Percentiles rank a stretch among this genome's conserved stretches.
phyloP scores from a whole-genome alignment of 2,888 invertebrate species.

The Protodeltote pygarga region DNA sequence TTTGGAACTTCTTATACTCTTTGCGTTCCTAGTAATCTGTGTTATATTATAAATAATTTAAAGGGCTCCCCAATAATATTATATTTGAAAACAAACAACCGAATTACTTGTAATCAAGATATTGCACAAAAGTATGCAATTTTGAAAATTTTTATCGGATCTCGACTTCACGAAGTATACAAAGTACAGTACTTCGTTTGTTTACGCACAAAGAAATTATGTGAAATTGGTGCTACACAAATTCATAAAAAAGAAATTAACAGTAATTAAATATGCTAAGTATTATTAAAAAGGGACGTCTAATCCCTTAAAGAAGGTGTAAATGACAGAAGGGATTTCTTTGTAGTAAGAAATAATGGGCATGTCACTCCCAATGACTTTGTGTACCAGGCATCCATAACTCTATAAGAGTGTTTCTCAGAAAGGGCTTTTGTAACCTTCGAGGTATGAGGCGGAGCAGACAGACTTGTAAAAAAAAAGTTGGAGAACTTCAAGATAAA shows the following conservation, averaged over 20 bases:
- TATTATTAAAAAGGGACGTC: constrained; percentile 50
- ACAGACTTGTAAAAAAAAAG: neutral
- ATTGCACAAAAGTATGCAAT: too few relatives aligned
- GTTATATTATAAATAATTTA: constrained; percentile 88
- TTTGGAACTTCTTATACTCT: constrained; percentile 72
- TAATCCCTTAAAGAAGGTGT: constrained; percentile 67
- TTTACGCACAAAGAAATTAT: too few relatives aligned
- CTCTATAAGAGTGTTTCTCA: constrained; percentile 45
- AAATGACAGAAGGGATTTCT: constrained; percentile 78
- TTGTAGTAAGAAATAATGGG: constrained; percentile 83
- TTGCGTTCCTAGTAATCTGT: constrained; percentile 80
- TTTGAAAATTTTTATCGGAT: too few relatives aligned
- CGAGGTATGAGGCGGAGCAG: constrained; percentile 1
- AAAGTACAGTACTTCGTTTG: too few relatives aligned
- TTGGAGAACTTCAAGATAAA: neutral
- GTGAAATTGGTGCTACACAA: too few relatives aligned
- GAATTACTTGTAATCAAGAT: constrained; percentile 37
- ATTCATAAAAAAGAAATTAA: constrained; percentile 53
- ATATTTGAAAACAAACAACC: constrained; percentile 62
- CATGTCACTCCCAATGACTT: constrained; percentile 88
- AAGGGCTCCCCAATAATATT: constrained; percentile 78
- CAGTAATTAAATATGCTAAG: constrained; percentile 70
- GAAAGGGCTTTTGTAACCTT: constrained; percentile 54
- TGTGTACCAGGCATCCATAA: constrained; percentile 79
- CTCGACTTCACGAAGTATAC: too few relatives aligned